Base-by-base conservation (phyloP, 2,888 invertebrate genomes). In the Palloptera scutellata region DNA sequence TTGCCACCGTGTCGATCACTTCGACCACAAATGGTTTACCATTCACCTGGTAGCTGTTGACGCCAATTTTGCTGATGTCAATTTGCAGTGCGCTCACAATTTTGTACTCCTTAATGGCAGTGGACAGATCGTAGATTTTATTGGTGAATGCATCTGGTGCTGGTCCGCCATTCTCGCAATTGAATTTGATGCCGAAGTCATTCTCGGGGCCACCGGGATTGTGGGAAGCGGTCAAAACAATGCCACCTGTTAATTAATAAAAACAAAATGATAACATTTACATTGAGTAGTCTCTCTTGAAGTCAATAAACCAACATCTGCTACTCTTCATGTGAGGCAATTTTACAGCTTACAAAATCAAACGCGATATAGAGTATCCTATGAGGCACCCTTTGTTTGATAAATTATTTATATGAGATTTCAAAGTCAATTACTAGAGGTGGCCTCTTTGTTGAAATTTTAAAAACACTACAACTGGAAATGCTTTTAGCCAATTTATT, bases 111-210 rank as follows among this genome's bases (percentile, higher is more conserved):
- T 88, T 89, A 51, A 99, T 92, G 72, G 86, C 87, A 58, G 89
- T 94, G 0, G 95, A 92, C 19, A 94, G 86, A 53, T 92, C 89
- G 82, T 92, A 95, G 70, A 99, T 97, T 73, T 91, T 89, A 79
- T 98, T 91, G 10, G 98, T 98, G 61, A 95, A 91, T 60, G 87
- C 86, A 82, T 96, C 97, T 0, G 98, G 96, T 1, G 98, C 98
- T 0, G 99, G 98, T 0, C 96, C 99, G 64, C 99, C 99, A 85
- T 99, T 99, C 70, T 94, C 91, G 76, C 93, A 95, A 87, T 99
- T 99, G 86, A 95, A 99, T 86, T 99, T 99, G 79, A 99, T 98
- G 61, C 99, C 99, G 84, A 99, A 99, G 86, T 99, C 99, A 73
- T 94, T 94, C 81, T 97, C 89, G 9, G 96, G 95, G 45, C 99